A percentile compares a stretch with the other conserved stretches of the same genome.
These are phyloP conservation scores for Pristis pectinata DNA, from an alignment of 2,797 vertebrate species.

Conservation along the genomic window DNA sequence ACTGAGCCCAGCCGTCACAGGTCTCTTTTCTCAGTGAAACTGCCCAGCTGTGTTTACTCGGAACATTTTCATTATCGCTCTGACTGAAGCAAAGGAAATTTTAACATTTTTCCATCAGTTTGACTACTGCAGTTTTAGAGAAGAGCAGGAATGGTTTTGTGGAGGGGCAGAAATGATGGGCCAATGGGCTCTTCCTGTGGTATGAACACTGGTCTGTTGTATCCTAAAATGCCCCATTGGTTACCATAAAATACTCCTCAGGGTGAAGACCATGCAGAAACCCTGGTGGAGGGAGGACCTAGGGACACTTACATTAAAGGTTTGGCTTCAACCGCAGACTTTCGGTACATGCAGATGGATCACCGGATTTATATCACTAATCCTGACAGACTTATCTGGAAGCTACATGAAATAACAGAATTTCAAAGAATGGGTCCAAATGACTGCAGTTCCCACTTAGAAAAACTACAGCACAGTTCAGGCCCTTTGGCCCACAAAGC, in stretches of 20 bases:
- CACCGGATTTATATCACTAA: not conserved
- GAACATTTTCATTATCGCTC: not conserved
- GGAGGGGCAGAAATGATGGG: not conserved
- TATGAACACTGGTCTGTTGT: not conserved
- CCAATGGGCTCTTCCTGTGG: not conserved
- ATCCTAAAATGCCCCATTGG: too few species aligned
- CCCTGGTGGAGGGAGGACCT: not conserved
- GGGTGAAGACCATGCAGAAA: not conserved
- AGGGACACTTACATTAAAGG: not conserved
- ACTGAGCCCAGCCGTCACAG: not conserved
- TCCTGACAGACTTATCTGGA: not conserved
- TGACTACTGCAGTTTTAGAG: not conserved
- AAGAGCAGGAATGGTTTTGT: not conserved
- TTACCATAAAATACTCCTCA: too few species aligned
- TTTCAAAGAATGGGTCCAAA: not conserved
- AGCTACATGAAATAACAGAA: not conserved
- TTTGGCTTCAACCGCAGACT: not conserved
- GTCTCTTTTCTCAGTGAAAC: not conserved
- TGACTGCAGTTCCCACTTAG: not conserved
- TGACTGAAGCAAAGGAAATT: not conserved
- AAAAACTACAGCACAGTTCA: too few species aligned
- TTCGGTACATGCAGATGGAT: not conserved
- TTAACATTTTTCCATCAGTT: not conserved
- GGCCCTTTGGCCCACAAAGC: too few species aligned
- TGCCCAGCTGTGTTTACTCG: conserved; percentile 16